Evolutionary conservation across 2,797 vertebrate genomes (phyloP), one percentile per base, ranked within the genome.

Genomic region (Esox masquinongy): DNA sequence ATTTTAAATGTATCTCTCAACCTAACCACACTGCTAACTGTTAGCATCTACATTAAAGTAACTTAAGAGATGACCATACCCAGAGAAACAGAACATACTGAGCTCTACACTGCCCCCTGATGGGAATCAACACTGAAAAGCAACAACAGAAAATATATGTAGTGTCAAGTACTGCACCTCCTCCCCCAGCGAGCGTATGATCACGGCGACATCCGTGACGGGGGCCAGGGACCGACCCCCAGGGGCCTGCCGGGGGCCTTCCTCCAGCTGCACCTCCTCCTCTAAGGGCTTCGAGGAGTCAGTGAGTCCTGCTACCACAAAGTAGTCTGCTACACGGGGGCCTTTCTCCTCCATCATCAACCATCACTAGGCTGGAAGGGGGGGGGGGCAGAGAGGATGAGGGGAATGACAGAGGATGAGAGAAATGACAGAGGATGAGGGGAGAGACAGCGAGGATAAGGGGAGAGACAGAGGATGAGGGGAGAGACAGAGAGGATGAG

Each of bases 261-360:
- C 96, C 4, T 98, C 96, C 84, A 96, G 95, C 86, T 97, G 96
- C 84, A 97, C 94, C 86, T 98, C 96, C 79, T 99, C 97, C 87
- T 99, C 98, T 19, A 99, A 94, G 36, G 97, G 98, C 85, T 97
- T 98, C 75, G 97, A 96, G 24, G 91, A 93, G 84, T 97, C 95
- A 0, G 97, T 98, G 77, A 99, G 93, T 85, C 98, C 98, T 1
- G 97, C 98, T 81, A 99, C 95, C 88, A 99, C 98, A 84, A 99
- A 99, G 92, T 99, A 99, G 93, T 99, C 98, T 22, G 97, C 98
- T 85, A 99, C 98, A 90, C 97, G 97, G 83, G 95, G 96, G 68
- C 96, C 96, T 93, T 97, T 99, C 94, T 99, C 98, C 94, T 99
- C 98, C 95, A 97, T 96, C 96, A 97, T 99, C 89, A 95, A 96